These are phyloP conservation scores for Mesoclemmys tuberculata DNA, from an alignment of 2,113 vertebrate species.

Conservation along the genomic window DNA sequence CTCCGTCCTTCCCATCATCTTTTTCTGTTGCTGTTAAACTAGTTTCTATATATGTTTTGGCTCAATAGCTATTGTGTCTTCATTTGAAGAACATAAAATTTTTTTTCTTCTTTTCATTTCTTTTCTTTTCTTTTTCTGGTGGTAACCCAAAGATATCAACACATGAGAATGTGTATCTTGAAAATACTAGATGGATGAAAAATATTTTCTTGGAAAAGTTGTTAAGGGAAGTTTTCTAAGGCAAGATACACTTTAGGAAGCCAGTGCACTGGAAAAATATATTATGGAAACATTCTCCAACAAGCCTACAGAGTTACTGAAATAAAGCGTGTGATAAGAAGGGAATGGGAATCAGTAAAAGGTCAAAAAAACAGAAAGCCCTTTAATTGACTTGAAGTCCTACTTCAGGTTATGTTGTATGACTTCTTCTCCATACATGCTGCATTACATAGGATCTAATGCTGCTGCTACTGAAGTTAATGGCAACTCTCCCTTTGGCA, in stretches of 20 bases:
- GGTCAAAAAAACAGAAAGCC: not conserved
- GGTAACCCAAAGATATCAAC: not conserved
- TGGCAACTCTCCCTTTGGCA: not conserved
- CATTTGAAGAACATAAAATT: not conserved
- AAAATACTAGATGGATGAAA: not conserved
- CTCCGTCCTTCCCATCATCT: accelerated
- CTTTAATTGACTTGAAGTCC: not conserved
- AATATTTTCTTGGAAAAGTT: not conserved
- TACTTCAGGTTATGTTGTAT: not conserved
- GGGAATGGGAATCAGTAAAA: not conserved
- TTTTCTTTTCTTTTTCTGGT: not conserved
- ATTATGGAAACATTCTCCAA: not conserved
- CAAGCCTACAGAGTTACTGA: not conserved
- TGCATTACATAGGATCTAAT: not conserved
- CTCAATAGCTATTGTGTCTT: not conserved
- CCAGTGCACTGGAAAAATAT: not conserved
- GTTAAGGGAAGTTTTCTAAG: not conserved
- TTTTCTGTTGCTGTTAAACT: not conserved
- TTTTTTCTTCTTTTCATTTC: not conserved
- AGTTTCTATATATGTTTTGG: no score
- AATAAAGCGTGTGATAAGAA: not conserved
- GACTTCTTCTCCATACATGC: not conserved
- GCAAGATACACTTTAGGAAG: not conserved
- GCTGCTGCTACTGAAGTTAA: not conserved
- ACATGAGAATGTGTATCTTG: not conserved